phyloP scores from a whole-genome alignment of 1,140 invertebrate genomes.

The Papilio glaucus region DNA sequence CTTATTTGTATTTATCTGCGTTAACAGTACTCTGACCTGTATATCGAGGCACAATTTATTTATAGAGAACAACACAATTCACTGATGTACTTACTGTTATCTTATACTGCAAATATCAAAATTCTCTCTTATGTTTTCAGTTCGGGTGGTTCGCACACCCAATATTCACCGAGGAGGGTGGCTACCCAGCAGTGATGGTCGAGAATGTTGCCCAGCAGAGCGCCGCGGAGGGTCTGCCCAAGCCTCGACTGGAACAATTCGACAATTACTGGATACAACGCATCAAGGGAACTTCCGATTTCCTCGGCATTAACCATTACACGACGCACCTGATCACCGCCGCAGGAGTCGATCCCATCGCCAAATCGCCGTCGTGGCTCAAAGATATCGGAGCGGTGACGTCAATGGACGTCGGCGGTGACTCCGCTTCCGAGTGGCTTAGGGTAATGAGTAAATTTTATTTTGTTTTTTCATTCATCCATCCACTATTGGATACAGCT shows the following conservation, averaged over 20 bases:
- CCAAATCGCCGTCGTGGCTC: conserved; percentile 79
- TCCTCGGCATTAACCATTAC: conserved; percentile 83
- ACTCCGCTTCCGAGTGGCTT: conserved; percentile 81
- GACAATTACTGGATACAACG: conserved; percentile 77
- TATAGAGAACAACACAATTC: no score
- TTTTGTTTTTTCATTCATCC: not conserved
- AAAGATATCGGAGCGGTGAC: conserved; percentile 79
- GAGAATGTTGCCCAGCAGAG: conserved; percentile 81
- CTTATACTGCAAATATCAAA: no score
- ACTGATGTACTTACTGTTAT: no score
- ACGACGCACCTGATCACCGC: conserved; percentile 77
- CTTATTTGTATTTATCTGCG: no score
- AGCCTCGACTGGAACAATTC: conserved; percentile 80
- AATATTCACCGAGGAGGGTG: conserved; percentile 84
- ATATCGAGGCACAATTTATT: no score
- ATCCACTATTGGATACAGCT: not conserved
- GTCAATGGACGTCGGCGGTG: conserved; percentile 72
- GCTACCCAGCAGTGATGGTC: conserved; percentile 85
- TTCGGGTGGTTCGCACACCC: conserved; percentile 86
- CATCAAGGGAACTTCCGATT: conserved; percentile 82
- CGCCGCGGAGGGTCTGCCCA: conserved; percentile 71
- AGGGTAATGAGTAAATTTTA: conserved; percentile 56
- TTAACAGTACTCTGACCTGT: no score
- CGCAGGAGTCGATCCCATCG: conserved; percentile 69
- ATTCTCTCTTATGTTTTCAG: conserved; percentile 54